A percentile compares a stretch with the other conserved stretches of the same genome.
Conservation (phyloP, 37 sponge, comb jelly and placozoan species). For the Beroe forskalii region DNA sequence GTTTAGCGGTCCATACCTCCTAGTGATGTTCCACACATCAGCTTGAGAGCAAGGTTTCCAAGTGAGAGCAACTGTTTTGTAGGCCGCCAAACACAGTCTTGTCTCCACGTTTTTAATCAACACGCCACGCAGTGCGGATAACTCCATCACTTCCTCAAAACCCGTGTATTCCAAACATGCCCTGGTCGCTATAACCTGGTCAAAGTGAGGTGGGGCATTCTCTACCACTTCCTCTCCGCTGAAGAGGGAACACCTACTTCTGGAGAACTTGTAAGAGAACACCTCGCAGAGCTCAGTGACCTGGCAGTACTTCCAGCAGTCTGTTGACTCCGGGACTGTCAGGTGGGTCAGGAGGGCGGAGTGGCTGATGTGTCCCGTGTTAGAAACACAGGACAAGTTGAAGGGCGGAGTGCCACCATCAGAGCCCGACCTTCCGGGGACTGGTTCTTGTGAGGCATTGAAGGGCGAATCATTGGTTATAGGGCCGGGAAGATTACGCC, state of each 20-base stretch:
- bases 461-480: too few species aligned
- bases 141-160: background rate
- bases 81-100: background rate
- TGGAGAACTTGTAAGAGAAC: background rate
- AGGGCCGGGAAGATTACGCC: too few species aligned
- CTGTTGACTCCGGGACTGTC: background rate
- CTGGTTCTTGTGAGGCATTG: too few species aligned
- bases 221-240: background rate
- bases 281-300: background rate
- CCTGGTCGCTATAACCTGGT: background rate
- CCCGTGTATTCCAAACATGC: background rate
- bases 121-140: background rate
- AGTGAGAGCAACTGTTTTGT: background rate
- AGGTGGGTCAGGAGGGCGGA: background rate
- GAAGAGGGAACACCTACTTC: background rate
- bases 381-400: background rate
- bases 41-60: background rate
- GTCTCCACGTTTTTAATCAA: background rate
- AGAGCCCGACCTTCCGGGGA: too few species aligned
- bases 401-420: too few species aligned
- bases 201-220: background rate
- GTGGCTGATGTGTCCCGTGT: background rate
- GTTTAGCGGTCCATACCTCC: too few species aligned
- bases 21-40: background rate
- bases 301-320: background rate